Evolutionary conservation across 2,888 invertebrate species (phyloP), one percentile per base, ranked within the genome.

Genomic region (Cyclophora albipunctata): DNA sequence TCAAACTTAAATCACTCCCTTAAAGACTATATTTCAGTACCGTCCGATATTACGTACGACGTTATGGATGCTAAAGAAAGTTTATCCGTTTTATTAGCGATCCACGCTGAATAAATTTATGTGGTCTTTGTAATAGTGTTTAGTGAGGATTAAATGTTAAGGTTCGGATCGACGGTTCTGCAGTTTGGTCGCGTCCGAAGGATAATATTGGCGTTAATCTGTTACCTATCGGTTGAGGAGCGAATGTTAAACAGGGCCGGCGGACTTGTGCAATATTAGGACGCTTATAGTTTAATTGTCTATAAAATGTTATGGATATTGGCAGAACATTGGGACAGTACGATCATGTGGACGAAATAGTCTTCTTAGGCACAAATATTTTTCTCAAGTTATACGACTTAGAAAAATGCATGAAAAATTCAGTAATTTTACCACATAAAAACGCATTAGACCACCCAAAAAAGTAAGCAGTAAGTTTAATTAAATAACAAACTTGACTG

Each of bases 181-280:
- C 69, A 78, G 74, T 74, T 71, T 50, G 71, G 74, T 69, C 73
- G 72, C 76, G 75, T 74, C 71, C 71, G 59, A 62, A 62, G 68
- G 73, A 73, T 75, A 75, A 79, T 78, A 81, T 80, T 78, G 78
- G 74, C 71, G 76, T 78, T 81, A 79, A 83, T 82, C 81, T 78
- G 73, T 75, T 75, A 75, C 70, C 71, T 50, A 53, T 47, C 48
- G 73, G 75, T 71, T 72, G 69, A 75, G 75, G 73, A 76, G 71
- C 69, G 73, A 77, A 81, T 79, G 76, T 78, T 78, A 79, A 81
- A 82, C 75, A 77, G 78, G 77, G 77, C 70, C 72, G 71, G 52
- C 56, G 65, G 67, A 67, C 71, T 68, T 62, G 65, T 66, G 67
- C 68, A 75, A 75, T 75, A 74, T 76, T 75, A 73, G 71, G 52